phyloP scores from a whole-genome alignment of 1,140 invertebrate genomes.

The Aphelenchoides fujianensis region DNA sequence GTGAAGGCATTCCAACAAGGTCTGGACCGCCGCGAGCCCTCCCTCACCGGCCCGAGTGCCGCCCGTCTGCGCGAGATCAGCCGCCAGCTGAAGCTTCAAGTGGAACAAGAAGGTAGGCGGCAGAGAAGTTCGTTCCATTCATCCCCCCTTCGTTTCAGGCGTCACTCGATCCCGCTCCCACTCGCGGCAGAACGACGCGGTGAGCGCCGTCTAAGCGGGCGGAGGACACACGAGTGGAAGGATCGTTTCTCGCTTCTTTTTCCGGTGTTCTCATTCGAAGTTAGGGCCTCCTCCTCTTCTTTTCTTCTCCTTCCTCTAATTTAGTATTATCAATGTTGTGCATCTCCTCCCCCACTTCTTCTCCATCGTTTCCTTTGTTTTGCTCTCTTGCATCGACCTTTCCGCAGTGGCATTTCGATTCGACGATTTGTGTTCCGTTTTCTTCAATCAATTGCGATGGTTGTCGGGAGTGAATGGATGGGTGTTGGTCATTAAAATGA shows the following conservation, averaged over 20 bases:
- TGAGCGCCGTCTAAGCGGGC: conserved; percentile 19
- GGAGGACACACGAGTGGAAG: too few species aligned
- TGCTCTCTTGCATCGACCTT: too few species aligned
- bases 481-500: too few species aligned
- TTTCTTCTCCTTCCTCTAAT: too few species aligned
- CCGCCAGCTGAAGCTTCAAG: conserved; percentile 59
- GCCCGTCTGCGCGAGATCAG: conserved; percentile 59
- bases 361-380: not conserved
- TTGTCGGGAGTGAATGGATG: too few species aligned
- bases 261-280: not conserved
- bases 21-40: conserved; percentile 56
- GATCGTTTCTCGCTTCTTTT: not conserved
- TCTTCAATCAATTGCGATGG: too few species aligned
- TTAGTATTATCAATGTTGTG: too few species aligned
- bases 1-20: conserved; percentile 59
- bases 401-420: not conserved
- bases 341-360: too few species aligned
- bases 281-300: not conserved
- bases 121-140: not conserved
- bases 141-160: conserved; percentile 21
- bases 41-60: conserved; percentile 59
- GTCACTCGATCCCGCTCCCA: conserved; percentile 28
- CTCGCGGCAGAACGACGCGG: conserved; percentile 28
- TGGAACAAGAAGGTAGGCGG: conserved; percentile 51
- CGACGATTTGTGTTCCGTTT: not conserved